Conservation (phyloP, 2,888 invertebrate genomes). For the Lathronympha strigana region DNA sequence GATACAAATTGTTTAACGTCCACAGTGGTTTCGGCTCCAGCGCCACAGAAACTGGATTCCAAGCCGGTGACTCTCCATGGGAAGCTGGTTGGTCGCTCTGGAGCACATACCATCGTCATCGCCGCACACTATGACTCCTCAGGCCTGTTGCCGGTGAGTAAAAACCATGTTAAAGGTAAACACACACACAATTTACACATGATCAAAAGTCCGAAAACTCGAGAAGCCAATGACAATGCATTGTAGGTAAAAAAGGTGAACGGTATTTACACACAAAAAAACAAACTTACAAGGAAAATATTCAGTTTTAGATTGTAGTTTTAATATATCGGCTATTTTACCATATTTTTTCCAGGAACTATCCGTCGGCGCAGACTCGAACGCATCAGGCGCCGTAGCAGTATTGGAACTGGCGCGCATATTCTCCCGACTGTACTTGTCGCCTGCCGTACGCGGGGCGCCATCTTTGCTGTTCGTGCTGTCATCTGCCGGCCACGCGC, state of each 20-base stretch:
- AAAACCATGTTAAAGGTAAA: too few species aligned
- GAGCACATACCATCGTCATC: conserved; percentile 93
- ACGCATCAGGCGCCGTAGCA: conserved; percentile 87
- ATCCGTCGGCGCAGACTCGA: conserved; percentile 95
- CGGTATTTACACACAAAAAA: too few species aligned
- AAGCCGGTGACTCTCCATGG: conserved; percentile 95
- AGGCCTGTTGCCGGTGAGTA: conserved; percentile 94
- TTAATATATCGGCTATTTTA: too few species aligned
- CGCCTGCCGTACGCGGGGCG: conserved; percentile 88
- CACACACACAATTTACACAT: too few species aligned
- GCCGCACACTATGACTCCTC: conserved; percentile 97
- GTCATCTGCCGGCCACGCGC: conserved; percentile 94
- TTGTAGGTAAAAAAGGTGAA: too few species aligned
- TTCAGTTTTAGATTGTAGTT: too few species aligned
- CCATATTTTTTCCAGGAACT: conserved; percentile 81
- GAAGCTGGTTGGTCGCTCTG: conserved; percentile 89
- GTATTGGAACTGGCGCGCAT: conserved; percentile 94
- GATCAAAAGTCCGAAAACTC: too few species aligned
- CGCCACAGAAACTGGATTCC: conserved; percentile 89
- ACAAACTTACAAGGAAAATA: too few species aligned
- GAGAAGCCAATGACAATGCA: too few species aligned
- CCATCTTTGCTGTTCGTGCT: conserved; percentile 94
- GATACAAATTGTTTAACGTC: too few species aligned
- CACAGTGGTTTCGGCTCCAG: conserved; percentile 90
- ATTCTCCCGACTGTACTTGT: conserved; percentile 93